These are phyloP conservation scores for Thera britannica DNA, from an alignment of 2,888 invertebrate species.

Conservation along the genomic window DNA sequence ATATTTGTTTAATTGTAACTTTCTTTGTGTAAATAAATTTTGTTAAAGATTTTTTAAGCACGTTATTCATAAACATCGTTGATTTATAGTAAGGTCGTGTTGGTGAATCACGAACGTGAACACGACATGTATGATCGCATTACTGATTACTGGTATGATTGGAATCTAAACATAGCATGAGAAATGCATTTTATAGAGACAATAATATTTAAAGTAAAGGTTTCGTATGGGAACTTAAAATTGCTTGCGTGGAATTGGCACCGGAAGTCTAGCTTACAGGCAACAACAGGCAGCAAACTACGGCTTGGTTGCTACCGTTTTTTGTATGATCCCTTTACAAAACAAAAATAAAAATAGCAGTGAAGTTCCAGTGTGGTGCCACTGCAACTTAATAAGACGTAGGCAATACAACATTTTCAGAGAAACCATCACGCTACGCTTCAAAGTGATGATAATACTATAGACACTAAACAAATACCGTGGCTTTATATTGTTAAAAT, in stretches of 20 bases:
- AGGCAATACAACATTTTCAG: background rate
- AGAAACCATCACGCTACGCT: too few species aligned
- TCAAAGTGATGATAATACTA: too few species aligned
- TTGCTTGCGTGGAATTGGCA: background rate
- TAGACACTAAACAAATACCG: too few species aligned
- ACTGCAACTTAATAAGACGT: too few species aligned
- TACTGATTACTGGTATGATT: slow-evolving; percentile 15
- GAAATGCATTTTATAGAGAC: slow-evolving; percentile 1
- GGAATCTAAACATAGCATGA: slow-evolving; percentile 15
- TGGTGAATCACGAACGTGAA: slow-evolving; percentile 12
- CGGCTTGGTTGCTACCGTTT: too few species aligned
- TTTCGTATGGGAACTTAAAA: background rate
- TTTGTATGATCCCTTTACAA: too few species aligned
- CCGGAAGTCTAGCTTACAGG: background rate
- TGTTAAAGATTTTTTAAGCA: too few species aligned
- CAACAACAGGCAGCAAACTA: too few species aligned
- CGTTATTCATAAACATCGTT: background rate
- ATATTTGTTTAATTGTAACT: background rate
- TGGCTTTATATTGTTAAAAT: too few species aligned
- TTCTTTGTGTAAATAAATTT: too few species aligned
- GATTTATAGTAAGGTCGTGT: slow-evolving; percentile 11
- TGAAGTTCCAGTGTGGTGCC: too few species aligned
- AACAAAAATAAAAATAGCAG: too few species aligned
- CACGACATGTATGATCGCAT: slow-evolving; percentile 11
- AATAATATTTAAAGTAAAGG: slow-evolving; percentile 1